A percentile compares a stretch with the other conserved stretches of the same genome.
Conservation (phyloP, 2,797 vertebrate species). For the Darevskia mixta region DNA sequence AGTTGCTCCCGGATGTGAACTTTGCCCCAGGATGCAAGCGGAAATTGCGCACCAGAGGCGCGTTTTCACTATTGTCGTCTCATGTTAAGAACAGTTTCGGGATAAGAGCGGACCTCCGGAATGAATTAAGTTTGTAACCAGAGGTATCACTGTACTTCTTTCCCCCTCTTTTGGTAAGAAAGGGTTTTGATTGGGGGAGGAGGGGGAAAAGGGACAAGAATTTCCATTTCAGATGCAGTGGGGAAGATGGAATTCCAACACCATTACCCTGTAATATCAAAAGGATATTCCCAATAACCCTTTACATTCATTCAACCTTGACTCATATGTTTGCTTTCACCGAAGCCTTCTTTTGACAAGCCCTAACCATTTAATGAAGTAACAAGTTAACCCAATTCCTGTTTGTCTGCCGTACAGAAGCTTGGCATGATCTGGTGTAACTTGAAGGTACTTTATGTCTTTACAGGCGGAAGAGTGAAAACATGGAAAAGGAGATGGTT, state of each 20-base stretch:
- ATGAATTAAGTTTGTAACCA: too few relatives aligned
- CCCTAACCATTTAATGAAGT: slow-evolving; percentile 27
- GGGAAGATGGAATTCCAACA: neutral
- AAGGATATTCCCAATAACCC: neutral
- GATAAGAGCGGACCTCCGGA: too few relatives aligned
- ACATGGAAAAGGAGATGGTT: slow-evolving; percentile 99
- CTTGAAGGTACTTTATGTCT: slow-evolving; percentile 59
- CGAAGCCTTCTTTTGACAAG: slow-evolving; percentile 35
- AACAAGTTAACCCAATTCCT: slow-evolving; percentile 26
- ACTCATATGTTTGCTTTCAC: slow-evolving; percentile 61
- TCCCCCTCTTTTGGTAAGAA: neutral
- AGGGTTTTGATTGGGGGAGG: neutral
- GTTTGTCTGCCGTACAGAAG: accelerated
- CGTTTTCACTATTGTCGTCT: too few relatives aligned
- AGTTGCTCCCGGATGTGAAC: too few relatives aligned
- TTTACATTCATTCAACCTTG: slow-evolving; percentile 25
- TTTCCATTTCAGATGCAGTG: neutral
- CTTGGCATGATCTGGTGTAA: accelerated
- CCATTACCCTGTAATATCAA: neutral
- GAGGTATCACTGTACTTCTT: too few relatives aligned
- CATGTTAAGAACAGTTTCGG: too few relatives aligned
- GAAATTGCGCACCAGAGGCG: accelerated
- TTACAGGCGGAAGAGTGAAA: slow-evolving; percentile 94
- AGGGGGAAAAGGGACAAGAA: too few relatives aligned
- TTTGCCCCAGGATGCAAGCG: too few relatives aligned